These are phyloP conservation scores for Punctoribates punctum DNA, from an alignment of 2,888 invertebrate genomes.

Conservation along the genomic window DNA sequence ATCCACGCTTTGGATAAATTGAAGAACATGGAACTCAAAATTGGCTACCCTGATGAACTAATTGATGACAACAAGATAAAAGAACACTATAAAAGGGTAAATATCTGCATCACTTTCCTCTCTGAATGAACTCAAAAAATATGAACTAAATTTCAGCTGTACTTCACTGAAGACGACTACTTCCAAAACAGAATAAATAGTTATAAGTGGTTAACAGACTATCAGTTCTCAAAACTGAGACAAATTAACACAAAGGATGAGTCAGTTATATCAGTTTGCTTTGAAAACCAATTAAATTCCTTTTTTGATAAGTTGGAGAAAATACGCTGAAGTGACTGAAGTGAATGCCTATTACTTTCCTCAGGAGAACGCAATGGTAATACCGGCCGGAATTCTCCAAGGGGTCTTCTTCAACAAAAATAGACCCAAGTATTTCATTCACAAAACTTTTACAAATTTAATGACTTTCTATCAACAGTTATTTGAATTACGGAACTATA, in stretches of 20 bases:
- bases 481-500: constrained; percentile 59
- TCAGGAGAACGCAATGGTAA: constrained; percentile 72
- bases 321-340: constrained; percentile 75
- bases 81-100: constrained; percentile 46
- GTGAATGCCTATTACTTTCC: constrained; percentile 83
- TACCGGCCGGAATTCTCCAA: constrained; percentile 49
- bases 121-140: too few species aligned
- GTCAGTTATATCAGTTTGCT: constrained; percentile 36
- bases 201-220: constrained; percentile 74
- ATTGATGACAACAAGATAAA: constrained; percentile 45
- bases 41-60: constrained; percentile 48
- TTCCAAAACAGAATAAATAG: constrained; percentile 71
- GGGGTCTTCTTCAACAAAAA: constrained; percentile 52
- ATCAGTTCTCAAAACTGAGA: constrained; percentile 69
- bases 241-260: constrained; percentile 57
- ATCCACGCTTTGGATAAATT: constrained; percentile 38
- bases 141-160: constrained; percentile 55
- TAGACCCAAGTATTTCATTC: constrained; percentile 48
- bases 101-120: too few species aligned
- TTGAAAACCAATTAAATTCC: not conserved
- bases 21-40: constrained; percentile 46
- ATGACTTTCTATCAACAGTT: constrained; percentile 34
- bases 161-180: constrained; percentile 66
- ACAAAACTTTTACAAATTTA: not conserved
- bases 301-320: constrained; percentile 62